Evolutionary conservation across 2,888 invertebrate species (phyloP), one percentile per base, ranked within the genome.

Genomic region (Aphodius sticticus): DNA sequence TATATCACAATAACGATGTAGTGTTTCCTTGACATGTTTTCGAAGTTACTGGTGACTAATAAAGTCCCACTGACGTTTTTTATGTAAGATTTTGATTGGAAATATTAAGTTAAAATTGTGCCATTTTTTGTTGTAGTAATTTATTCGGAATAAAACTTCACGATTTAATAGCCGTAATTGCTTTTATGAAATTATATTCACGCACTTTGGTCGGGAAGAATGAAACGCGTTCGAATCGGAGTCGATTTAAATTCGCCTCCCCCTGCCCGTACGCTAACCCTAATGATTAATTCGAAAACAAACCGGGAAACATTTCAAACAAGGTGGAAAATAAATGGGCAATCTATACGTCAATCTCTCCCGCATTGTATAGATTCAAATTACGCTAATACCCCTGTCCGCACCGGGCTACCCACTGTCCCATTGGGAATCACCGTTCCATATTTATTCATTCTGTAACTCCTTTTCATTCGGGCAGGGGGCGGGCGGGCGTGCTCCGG

Each of bases 321-420:
- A 53, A 53, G 53, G 53, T 53, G 53, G 53, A 53, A 53, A 53
- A 74, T 74, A 74, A 74, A 36, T 37, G 26, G 74, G 16, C 37
- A 74, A 74, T 74, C 37, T 74, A 36, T 74, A 35, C 74, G 35
- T 74, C 74, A 74, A 74, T 74, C 74, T 74, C n/a, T 74, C 35
- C 53, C 74, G 74, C 74, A 74, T 74, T 74, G 77, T 79, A 77
- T 77, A 77, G 79, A 79, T 81, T 81, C 76, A 77, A 81, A 81
- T 81, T 81, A 79, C 81, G 76, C 69, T 81, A 81, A 81, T 81
- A 81, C 81, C 81, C 81, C 78, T 81, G 81, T 81, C 78, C 78
- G 53, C 53, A 26, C 26, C 76, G 69, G 70, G 76, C 26, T 26
- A 26, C 26, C 26, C 26, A 26, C 26, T 26, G 77, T 76, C 81